These are phyloP conservation scores for Orchestes rusci DNA, from an alignment of 2,888 invertebrate species.

Conservation along the genomic window DNA sequence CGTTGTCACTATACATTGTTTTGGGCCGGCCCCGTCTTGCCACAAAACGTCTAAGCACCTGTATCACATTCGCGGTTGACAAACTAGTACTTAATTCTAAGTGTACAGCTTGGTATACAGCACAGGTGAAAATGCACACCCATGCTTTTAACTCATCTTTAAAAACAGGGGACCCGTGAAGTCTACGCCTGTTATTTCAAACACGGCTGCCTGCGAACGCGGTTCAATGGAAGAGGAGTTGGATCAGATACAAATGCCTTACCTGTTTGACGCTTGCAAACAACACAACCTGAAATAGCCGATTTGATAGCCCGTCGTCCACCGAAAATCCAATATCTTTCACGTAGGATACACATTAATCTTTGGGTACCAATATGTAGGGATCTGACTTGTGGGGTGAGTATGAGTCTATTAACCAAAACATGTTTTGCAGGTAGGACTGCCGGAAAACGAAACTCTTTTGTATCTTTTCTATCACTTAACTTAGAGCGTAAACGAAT, in stretches of 20 bases:
- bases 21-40: constrained; percentile 33
- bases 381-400: constrained; percentile 13
- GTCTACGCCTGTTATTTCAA: constrained; percentile 21
- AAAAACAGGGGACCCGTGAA: too few species aligned
- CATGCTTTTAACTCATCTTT: neutral
- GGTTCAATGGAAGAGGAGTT: constrained; percentile 2
- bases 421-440: constrained; percentile 18
- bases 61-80: constrained; percentile 33
- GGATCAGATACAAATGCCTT: neutral
- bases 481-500: constrained; percentile 6
- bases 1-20: constrained; percentile 38
- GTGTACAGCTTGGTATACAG: constrained; percentile 38
- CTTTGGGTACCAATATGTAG: constrained; percentile 25
- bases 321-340: neutral
- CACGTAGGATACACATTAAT: constrained; percentile 6
- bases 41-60: constrained; percentile 34
- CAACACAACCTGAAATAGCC: neutral
- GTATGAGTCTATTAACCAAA: constrained; percentile 15
- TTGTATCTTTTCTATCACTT: neutral
- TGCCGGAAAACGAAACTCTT: constrained; percentile 1
- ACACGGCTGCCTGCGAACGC: constrained; percentile 24
- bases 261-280: constrained; percentile 1
- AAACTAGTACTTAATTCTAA: constrained; percentile 35
- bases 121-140: constrained; percentile 38
- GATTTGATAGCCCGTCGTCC: constrained; percentile 5